Conservation (phyloP, 2,888 invertebrate genomes). For the Ischnura elegans region DNA sequence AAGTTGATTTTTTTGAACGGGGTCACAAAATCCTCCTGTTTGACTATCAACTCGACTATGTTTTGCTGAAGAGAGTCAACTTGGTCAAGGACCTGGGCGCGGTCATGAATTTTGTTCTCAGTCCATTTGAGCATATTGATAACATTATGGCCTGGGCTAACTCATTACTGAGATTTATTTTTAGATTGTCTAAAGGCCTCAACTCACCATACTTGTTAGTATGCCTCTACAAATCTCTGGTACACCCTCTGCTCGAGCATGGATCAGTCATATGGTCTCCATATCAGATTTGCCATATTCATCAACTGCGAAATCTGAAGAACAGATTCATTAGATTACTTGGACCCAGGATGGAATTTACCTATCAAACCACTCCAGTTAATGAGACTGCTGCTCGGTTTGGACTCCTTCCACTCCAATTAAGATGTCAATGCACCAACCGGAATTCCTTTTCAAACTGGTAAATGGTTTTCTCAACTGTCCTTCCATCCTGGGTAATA, state of each 20-base stretch:
- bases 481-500: too few species aligned
- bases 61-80: neutral
- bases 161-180: neutral
- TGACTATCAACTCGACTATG: conserved; percentile 68
- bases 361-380: too few species aligned
- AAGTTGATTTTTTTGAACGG: conserved; percentile 72
- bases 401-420: too few species aligned
- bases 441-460: too few species aligned
- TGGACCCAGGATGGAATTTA: too few species aligned
- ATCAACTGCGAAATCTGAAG: too few species aligned
- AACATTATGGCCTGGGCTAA: neutral
- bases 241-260: neutral
- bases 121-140: neutral
- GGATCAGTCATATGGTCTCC: neutral
- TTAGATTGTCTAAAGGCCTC: neutral
- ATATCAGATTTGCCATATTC: neutral
- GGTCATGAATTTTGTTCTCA: neutral
- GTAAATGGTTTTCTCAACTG: too few species aligned
- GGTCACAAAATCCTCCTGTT: conserved; percentile 70
- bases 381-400: too few species aligned
- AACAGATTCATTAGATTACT: too few species aligned
- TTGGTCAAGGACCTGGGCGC: neutral
- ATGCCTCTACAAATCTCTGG: neutral
- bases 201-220: neutral
- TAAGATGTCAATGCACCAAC: too few species aligned